Percentiles rank a stretch among this genome's conserved stretches.
Evolutionary conservation across 2,113 vertebrate species (phyloP).

Genomic region (Phrynosoma blainvillii): DNA sequence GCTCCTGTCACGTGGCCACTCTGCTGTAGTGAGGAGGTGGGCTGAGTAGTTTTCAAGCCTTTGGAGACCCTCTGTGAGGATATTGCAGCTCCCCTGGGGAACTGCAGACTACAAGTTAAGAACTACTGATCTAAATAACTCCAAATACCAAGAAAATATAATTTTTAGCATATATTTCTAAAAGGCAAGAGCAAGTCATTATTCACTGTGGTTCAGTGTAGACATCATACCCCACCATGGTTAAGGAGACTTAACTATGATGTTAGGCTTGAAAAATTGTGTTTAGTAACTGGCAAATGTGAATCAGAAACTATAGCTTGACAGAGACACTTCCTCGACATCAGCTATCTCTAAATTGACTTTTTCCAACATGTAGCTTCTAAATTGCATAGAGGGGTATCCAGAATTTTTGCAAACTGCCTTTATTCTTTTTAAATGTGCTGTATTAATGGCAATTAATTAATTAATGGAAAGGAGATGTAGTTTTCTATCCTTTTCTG

Average conservation of each 20-base stretch:
- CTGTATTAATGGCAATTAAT: background rate
- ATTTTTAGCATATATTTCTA: slow-evolving; percentile 29
- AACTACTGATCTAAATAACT: too few relatives aligned
- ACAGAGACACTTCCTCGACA: background rate
- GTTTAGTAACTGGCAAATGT: background rate
- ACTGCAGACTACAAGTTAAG: too few relatives aligned
- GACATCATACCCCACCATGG: background rate
- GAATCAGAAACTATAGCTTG: background rate
- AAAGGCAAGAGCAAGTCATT: background rate
- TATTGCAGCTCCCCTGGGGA: too few relatives aligned
- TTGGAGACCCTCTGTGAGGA: too few relatives aligned
- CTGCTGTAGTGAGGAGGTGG: too few relatives aligned
- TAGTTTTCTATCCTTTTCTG: slow-evolving; percentile 27
- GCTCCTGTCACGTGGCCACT: too few relatives aligned
- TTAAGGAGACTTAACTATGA: background rate
- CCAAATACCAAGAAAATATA: slow-evolving; percentile 33
- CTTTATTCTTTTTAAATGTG: slow-evolving; percentile 30
- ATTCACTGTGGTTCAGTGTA: slow-evolving; percentile 22
- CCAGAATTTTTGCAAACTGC: background rate
- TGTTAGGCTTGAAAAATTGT: background rate
- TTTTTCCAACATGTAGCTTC: background rate
- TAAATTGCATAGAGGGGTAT: background rate
- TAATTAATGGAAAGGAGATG: background rate
- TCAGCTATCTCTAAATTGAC: background rate
- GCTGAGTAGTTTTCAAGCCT: too few relatives aligned